These are phyloP conservation scores for Cuculus canorus DNA, from an alignment of 2,797 vertebrate species.

Conservation along the genomic window DNA sequence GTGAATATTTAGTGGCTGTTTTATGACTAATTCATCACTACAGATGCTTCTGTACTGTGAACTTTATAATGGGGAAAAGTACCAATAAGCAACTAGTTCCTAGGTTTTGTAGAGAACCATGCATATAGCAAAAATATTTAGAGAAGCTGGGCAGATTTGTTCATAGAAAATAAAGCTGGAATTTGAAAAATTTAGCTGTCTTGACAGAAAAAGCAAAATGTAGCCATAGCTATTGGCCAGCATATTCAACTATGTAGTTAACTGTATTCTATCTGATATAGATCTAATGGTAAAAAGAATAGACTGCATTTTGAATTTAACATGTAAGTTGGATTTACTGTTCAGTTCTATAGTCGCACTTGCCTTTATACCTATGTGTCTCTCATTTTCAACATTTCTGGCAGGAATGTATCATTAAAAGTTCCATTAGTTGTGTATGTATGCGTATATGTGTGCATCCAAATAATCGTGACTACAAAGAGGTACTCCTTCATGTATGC, in stretches of 20 bases:
- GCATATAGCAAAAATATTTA: neutral
- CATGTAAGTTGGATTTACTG: neutral
- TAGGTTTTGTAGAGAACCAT: neutral
- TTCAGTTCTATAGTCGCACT: neutral
- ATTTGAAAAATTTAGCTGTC: neutral
- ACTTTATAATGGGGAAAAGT: neutral
- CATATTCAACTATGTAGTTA: neutral
- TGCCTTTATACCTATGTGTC: neutral
- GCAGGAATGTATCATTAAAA: neutral
- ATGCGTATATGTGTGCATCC: neutral
- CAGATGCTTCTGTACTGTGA: neutral
- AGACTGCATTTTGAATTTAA: neutral
- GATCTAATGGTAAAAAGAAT: neutral
- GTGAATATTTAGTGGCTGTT: neutral
- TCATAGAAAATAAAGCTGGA: neutral
- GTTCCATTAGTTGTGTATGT: neutral
- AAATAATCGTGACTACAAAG: neutral
- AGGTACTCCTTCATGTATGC: neutral
- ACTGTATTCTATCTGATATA: neutral
- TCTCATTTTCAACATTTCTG: neutral
- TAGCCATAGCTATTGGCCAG: neutral
- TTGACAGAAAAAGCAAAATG: neutral
- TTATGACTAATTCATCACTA: neutral
- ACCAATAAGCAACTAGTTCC: neutral
- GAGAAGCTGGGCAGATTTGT: neutral